Evolutionary conservation across 1,140 invertebrate species (phyloP).

Genomic region (Microplitis mediator): DNA sequence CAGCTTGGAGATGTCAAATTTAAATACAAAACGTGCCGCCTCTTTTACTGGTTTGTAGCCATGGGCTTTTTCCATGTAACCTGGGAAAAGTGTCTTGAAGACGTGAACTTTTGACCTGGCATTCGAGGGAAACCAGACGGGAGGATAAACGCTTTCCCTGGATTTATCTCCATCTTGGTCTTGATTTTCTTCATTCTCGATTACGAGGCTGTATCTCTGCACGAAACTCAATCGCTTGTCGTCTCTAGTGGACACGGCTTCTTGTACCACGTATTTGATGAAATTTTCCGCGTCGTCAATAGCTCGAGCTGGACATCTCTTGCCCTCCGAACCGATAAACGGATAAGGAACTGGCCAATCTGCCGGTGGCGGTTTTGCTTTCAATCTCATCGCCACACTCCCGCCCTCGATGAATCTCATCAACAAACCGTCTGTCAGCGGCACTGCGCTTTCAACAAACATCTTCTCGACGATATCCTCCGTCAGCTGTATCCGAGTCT

Average conservation of each 20-base stretch:
- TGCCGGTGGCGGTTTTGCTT: constrained; percentile 42
- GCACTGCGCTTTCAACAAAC: constrained; percentile 42
- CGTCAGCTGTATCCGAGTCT: constrained; percentile 36
- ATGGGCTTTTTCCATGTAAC: constrained; percentile 45
- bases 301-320: constrained; percentile 39
- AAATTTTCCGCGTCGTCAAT: constrained; percentile 52
- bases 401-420: constrained; percentile 42
- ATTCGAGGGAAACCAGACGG: constrained; percentile 42
- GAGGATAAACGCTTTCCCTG: not conserved
- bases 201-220: constrained; percentile 25
- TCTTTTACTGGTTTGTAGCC: constrained; percentile 42
- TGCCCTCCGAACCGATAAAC: constrained; percentile 28
- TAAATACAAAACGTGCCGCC: constrained; percentile 45
- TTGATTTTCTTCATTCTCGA: not conserved
- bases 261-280: constrained; percentile 36
- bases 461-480: constrained; percentile 42
- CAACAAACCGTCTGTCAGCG: constrained; percentile 41
- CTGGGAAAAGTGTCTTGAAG: constrained; percentile 42
- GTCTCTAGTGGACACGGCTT: constrained; percentile 27
- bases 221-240: constrained; percentile 37
- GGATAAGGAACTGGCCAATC: constrained; percentile 48
- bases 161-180: not conserved
- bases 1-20: constrained; percentile 40
- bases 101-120: constrained; percentile 51
- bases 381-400: constrained; percentile 45